phyloP scores from a whole-genome alignment of 2,797 vertebrate species.

The Protosalanx chinensis region DNA sequence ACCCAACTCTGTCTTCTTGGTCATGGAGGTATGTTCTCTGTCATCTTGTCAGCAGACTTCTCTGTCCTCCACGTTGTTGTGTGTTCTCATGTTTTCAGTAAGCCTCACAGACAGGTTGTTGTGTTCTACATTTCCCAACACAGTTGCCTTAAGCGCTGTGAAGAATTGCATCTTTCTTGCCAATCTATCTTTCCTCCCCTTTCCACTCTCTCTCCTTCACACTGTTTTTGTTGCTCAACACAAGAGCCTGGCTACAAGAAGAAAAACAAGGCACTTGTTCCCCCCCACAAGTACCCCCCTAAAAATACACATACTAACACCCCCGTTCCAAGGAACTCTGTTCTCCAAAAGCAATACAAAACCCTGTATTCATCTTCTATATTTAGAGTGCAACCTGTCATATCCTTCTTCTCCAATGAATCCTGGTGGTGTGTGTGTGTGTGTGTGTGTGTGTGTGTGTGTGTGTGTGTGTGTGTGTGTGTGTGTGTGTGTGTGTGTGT shows the following conservation, averaged over 20 bases:
- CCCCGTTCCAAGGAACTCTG: slow-evolving; percentile 51
- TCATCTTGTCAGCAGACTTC: not conserved
- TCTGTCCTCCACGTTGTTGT: not conserved
- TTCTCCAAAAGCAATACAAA: slow-evolving; percentile 30
- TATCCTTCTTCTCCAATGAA: slow-evolving; percentile 2
- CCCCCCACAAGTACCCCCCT: slow-evolving; percentile 36
- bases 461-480: too few species aligned
- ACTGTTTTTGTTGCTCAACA: slow-evolving; percentile 39
- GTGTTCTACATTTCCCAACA: too few species aligned
- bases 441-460: too few species aligned
- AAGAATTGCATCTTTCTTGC: not conserved
- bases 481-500: too few species aligned
- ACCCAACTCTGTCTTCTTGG: slow-evolving; percentile 90
- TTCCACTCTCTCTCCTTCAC: slow-evolving; percentile 4
- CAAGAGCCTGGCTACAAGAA: slow-evolving; percentile 24
- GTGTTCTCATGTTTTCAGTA: not conserved
- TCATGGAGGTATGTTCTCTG: slow-evolving; percentile 87
- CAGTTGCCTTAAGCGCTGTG: not conserved
- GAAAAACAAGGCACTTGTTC: slow-evolving; percentile 49
- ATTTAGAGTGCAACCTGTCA: slow-evolving; percentile 23
- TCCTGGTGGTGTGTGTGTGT: slow-evolving; percentile 6
- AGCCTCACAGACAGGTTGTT: too few species aligned
- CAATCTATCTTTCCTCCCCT: not conserved
- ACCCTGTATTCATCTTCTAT: slow-evolving; percentile 32
- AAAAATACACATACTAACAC: slow-evolving; percentile 38